Evolutionary conservation across 1,140 invertebrate genomes (phyloP).

Genomic region (Lithobius niger): DNA sequence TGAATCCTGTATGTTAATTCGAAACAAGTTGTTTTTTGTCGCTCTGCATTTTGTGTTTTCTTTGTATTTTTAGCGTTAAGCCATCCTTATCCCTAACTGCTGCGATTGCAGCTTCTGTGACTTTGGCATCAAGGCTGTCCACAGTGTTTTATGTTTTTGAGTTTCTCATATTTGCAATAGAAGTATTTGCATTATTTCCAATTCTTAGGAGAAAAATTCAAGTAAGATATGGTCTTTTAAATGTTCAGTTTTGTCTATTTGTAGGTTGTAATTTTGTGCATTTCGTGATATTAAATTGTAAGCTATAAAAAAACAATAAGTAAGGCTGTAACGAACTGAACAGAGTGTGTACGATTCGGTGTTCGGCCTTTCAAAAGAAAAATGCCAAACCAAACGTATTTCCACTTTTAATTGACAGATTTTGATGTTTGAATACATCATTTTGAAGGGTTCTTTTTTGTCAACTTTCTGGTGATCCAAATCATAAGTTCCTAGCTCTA

Average conservation of each 20-base stretch:
- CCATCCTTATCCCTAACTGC: constrained; percentile 74
- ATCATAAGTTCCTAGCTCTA: too few species aligned
- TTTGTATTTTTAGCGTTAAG: constrained; percentile 41
- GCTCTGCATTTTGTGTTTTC: not conserved
- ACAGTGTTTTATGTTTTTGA: constrained; percentile 76
- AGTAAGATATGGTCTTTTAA: constrained; percentile 25
- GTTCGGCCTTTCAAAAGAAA: too few species aligned
- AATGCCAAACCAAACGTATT: too few species aligned
- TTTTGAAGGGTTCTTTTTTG: too few species aligned
- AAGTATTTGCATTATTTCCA: constrained; percentile 78
- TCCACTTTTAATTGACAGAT: too few species aligned
- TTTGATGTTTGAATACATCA: too few species aligned
- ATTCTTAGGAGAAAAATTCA: constrained; percentile 50
- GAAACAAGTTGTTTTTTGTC: not conserved
- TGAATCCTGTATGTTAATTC: not conserved
- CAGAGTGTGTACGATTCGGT: too few species aligned
- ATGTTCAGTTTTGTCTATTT: constrained; percentile 24
- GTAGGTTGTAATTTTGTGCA: constrained; percentile 34
- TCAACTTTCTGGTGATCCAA: too few species aligned
- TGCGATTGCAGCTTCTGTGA: constrained; percentile 83
- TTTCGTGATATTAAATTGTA: too few species aligned
- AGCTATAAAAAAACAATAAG: too few species aligned
- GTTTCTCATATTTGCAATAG: constrained; percentile 66
- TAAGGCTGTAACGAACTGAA: too few species aligned
- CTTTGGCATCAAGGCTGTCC: constrained; percentile 76